phyloP scores from a whole-genome alignment of 2,797 vertebrate species.

The Mormyrops boulengeri region DNA sequence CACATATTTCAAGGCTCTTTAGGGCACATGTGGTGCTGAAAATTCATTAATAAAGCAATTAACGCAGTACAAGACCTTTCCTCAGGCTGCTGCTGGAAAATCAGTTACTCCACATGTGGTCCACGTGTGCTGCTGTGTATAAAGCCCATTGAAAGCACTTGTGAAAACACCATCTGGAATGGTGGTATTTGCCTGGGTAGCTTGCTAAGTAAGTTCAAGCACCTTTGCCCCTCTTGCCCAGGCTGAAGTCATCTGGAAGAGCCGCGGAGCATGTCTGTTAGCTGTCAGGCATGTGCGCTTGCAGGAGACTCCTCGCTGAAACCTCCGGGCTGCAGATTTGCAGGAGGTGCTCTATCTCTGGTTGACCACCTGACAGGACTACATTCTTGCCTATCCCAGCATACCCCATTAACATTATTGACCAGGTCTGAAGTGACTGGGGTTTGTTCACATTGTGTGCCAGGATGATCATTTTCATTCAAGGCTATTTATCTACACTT shows the following conservation, averaged over 20 bases:
- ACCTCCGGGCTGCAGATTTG: background rate
- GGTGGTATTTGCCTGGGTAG: background rate
- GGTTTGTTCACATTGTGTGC: no score
- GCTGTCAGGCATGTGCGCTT: background rate
- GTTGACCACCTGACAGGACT: no score
- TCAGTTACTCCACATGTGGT: background rate
- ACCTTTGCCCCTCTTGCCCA: background rate
- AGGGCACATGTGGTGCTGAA: background rate
- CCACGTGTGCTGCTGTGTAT: background rate
- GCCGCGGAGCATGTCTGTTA: background rate
- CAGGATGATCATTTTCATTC: no score
- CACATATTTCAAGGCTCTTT: background rate
- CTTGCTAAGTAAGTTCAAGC: background rate
- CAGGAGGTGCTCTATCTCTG: no score
- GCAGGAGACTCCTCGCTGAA: background rate
- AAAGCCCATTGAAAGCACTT: background rate
- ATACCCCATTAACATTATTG: no score
- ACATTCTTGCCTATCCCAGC: background rate
- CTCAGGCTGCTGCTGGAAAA: background rate
- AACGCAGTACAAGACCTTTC: background rate
- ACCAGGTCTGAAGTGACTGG: no score
- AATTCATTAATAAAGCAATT: background rate
- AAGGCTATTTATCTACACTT: no score
- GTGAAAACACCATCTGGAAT: slow-evolving; percentile 1
- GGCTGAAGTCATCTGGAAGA: background rate